Evolutionary conservation across 1,140 invertebrate genomes (phyloP).

Genomic region (Drosophila varians): DNA sequence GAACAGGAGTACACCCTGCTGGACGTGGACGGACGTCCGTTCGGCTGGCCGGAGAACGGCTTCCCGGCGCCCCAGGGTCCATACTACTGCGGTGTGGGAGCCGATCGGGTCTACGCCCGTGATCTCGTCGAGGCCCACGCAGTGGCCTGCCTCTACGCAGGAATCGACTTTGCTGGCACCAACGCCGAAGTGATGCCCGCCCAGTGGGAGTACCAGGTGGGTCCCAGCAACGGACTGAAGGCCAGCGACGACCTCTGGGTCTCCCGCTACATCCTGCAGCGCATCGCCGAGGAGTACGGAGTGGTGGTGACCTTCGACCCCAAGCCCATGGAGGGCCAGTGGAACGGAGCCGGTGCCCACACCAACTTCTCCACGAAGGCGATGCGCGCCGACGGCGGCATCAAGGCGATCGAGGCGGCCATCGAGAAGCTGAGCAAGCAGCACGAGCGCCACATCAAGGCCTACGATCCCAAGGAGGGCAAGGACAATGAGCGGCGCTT

Average conservation of each 20-base stretch:
- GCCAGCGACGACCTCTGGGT: conserved; percentile 96
- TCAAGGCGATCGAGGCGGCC: conserved; percentile 89
- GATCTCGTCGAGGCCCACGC: conserved; percentile 96
- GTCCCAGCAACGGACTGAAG: conserved; percentile 91
- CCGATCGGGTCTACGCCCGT: conserved; percentile 95
- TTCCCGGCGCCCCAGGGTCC: conserved; percentile 96
- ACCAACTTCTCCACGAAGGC: conserved; percentile 92
- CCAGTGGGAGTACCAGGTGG: conserved; percentile 87
- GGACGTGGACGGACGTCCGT: conserved; percentile 93
- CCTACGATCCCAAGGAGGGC: conserved; percentile 94
- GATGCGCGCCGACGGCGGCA: conserved; percentile 92
- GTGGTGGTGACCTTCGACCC: conserved; percentile 93
- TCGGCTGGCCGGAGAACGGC: conserved; percentile 96
- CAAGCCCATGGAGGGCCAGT: conserved; percentile 93
- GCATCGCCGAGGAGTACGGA: conserved; percentile 95
- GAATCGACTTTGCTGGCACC: conserved; percentile 93
- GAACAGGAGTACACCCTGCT: conserved; percentile 96
- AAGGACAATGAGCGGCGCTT: conserved; percentile 92
- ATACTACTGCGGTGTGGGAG: conserved; percentile 97
- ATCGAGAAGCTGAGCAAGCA: conserved; percentile 91
- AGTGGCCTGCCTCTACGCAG: conserved; percentile 93
- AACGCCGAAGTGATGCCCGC: conserved; percentile 98
- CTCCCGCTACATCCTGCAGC: conserved; percentile 88
- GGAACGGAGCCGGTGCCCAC: conserved; percentile 96
- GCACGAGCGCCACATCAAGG: conserved; percentile 93